Base-by-base conservation (phyloP, 1,140 invertebrate species). In the Adoxophyes honmai region DNA sequence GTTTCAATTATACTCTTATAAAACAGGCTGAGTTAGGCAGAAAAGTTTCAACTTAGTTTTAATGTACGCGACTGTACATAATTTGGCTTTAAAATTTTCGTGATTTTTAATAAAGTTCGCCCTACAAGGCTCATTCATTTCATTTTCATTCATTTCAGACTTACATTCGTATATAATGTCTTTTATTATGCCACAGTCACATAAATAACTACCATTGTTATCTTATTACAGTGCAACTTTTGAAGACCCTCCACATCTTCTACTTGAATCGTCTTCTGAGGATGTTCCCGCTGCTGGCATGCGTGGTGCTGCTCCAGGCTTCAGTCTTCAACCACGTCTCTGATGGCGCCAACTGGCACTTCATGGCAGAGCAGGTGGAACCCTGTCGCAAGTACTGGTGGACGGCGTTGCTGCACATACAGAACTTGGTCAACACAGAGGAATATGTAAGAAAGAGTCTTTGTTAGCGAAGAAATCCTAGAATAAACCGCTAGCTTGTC, bases 181-280 rank as follows among this genome's bases (percentile, higher is more conserved):
- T n/a, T n/a, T n/a, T n/a, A n/a, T n/a, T n/a, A n/a, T n/a, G n/a
- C n/a, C n/a, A n/a, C n/a, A n/a, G n/a, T n/a, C n/a, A n/a, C 9
- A 2, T 9, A n/a, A 13, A 1, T n/a, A 4, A 9, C 10, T n/a
- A 2, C 4, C 9, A 37, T 28, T 28, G 21, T 9, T 37, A 4
- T 38, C 21, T 11, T 34, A 34, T 38, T 38, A 11, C 53, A 55
- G 53, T 13, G 37, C 10, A 15, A 36, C 21, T 55, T 10, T 0
- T 55, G 36, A 55, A 28, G 13, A 64, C 81, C 42, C 57, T 83
- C 4, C 75, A 70, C 4, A 35, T 81, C 0, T 78, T 83, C 77
- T 83, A 83, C 34, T 55, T 83, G 75, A 82, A 54, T 52, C 80
- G 80, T 1, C 62, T 78, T 36, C 58, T 83, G 5, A 69, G 80